Base-by-base conservation (phyloP, 2,888 invertebrate genomes). In the Candidula unifasciata region DNA sequence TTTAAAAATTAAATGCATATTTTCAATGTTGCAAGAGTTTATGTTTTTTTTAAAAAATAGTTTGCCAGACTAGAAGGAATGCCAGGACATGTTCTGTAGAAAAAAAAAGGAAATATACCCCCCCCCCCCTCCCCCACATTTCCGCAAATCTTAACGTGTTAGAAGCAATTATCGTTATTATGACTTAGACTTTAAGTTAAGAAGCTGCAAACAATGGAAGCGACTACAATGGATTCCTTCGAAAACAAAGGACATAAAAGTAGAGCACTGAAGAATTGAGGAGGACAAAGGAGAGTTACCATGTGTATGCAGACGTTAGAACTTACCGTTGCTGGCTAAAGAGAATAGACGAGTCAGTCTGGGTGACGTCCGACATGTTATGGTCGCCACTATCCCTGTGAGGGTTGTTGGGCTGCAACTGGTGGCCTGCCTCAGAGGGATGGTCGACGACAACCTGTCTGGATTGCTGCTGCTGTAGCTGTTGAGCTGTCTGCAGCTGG, bases 331-430 rank as follows among this genome's bases (percentile, higher is more conserved):
- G 78, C 44, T 60, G 57, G 37, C 66, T 80, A 52, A 52, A 16
- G n/a, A 57, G 21, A n/a, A 73, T 16, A 27, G 81, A 33, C 3
- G 81, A 71, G 24, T 71, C 71, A 10, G 69, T 60, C 27, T 81
- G 81, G 27, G 71, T 44, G 13, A 73, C 68, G 18, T 77, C 35
- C 30, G 52, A 54, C 73, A 81, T 76, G 33, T 37, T 71, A 60
- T 83, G 78, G 33, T 83, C 83, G 24, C 83, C 83, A 69, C 83
- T 83, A 60, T 83, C 83, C 10, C 68, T 44, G 10, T 83, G 78
- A 18, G 83, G 83, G 83, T 83, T 83, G 71, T 83, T 83, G 10
- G 82, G 77, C 37, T 52, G 77, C 35, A 77, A 1, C n/a, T 64
- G 60, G 16, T 54, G 52, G 8, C 24, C 3, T 13, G 2, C 33